Conservation (phyloP, 2,888 invertebrate species). For the Orthosia gracilis region DNA sequence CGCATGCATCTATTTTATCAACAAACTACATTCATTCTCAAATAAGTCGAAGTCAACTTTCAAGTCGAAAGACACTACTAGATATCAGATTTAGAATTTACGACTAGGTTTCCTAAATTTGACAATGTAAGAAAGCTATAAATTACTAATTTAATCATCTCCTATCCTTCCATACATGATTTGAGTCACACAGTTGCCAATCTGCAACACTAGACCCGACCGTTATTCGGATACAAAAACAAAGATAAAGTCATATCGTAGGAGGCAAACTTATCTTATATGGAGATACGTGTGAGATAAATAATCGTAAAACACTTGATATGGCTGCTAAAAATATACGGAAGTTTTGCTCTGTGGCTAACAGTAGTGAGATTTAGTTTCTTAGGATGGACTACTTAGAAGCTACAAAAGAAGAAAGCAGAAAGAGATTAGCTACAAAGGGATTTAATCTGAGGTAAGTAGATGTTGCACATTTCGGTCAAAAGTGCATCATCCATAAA, state of each 20-base stretch:
- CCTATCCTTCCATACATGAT: constrained; percentile 15
- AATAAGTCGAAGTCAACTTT: background rate
- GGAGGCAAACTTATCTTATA: constrained; percentile 58
- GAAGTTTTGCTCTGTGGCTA: constrained; percentile 9
- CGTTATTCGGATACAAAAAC: constrained; percentile 53
- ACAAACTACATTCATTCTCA: background rate
- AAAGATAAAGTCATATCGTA: constrained; percentile 51
- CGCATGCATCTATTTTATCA: no score
- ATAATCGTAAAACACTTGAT: constrained; percentile 47
- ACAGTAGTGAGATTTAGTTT: background rate
- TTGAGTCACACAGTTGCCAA: constrained; percentile 40
- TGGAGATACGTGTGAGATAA: constrained; percentile 52
- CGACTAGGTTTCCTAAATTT: constrained; percentile 10
- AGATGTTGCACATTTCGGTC: background rate
- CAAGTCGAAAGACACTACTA: background rate
- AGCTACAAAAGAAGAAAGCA: background rate
- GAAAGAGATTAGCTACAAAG: background rate
- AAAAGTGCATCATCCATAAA: background rate
- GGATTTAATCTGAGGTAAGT: background rate
- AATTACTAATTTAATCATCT: constrained; percentile 20
- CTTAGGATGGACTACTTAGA: background rate
- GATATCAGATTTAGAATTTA: background rate
- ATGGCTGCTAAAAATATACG: constrained; percentile 33
- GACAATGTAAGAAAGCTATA: constrained; percentile 10
- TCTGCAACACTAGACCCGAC: constrained; percentile 31